These are phyloP conservation scores for Paralichthys olivaceus DNA, from an alignment of 2,113 vertebrate species.

Conservation along the genomic window DNA sequence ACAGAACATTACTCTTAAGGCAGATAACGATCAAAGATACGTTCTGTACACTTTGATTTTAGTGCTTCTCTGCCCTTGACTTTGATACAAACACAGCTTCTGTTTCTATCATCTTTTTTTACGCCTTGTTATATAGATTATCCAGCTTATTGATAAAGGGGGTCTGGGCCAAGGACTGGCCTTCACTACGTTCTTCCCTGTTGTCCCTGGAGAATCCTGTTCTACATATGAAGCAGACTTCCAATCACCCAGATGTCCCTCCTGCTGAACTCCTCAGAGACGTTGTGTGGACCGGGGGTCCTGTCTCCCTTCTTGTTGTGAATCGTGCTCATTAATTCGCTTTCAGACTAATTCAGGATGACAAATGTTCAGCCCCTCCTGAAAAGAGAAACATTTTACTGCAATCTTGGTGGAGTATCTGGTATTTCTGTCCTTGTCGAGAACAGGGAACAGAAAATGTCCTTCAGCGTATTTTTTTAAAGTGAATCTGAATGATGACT, in stretches of 20 bases:
- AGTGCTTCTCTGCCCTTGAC: constrained; percentile 26
- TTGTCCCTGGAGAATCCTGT: constrained; percentile 16
- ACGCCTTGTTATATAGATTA: too few relatives aligned
- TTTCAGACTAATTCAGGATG: constrained; percentile 1
- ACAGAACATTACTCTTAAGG: too few relatives aligned
- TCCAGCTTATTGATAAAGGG: constrained; percentile 3
- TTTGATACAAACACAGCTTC: constrained; percentile 14
- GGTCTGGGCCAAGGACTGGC: constrained; percentile 10
- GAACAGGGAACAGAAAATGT: background rate
- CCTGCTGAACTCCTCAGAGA: background rate
- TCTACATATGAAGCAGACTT: constrained; percentile 25
- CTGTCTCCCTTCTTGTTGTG: constrained; percentile 6
- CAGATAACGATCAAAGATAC: background rate
- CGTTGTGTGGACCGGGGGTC: background rate
- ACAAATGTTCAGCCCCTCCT: constrained; percentile 2
- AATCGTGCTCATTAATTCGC: constrained; percentile 16
- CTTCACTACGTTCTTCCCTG: background rate
- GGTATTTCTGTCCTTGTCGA: constrained; percentile 1
- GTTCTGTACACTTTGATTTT: constrained; percentile 5
- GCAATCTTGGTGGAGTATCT: background rate
- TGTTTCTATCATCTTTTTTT: constrained; percentile 7
- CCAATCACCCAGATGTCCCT: constrained; percentile 1
- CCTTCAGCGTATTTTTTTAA: background rate
- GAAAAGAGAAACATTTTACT: background rate
- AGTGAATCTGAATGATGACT: constrained; percentile 13